Conservation (phyloP, 2,113 vertebrate genomes). For the Artemisiospiza belli region DNA sequence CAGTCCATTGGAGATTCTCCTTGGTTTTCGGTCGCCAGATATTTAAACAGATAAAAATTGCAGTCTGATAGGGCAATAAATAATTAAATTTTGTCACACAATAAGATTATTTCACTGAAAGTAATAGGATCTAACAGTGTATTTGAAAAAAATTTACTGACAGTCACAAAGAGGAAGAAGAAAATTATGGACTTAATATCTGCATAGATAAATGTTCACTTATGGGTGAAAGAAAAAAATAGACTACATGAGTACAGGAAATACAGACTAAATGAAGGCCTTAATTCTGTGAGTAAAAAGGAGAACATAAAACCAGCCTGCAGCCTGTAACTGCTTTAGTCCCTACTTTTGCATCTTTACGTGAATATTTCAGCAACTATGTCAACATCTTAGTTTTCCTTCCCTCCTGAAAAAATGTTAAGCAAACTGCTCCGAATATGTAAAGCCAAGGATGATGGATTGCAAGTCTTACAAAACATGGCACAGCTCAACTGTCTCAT, state of each 20-base stretch:
- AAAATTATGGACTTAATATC: neutral
- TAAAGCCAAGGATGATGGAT: constrained; percentile 2
- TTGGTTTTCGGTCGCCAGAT: neutral
- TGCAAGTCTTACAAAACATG: neutral
- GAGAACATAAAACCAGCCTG: neutral
- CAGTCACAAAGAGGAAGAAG: neutral
- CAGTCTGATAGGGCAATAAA: neutral
- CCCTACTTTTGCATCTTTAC: neutral
- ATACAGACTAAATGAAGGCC: neutral
- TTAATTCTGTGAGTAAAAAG: neutral
- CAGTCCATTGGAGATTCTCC: neutral
- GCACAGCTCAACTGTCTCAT: neutral
- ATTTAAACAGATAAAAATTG: neutral
- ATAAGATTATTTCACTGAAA: neutral
- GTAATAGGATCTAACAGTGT: neutral
- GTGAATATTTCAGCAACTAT: neutral
- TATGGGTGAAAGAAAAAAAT: neutral
- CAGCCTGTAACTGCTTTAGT: neutral
- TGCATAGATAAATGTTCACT: neutral
- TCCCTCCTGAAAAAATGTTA: neutral
- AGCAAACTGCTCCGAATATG: neutral
- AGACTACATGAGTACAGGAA: neutral
- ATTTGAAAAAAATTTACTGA: neutral
- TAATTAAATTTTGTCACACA: neutral
- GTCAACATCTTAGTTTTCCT: neutral